Evolutionary conservation across 2,888 invertebrate species (phyloP), one percentile per base, ranked within the genome.

Genomic region (Phrixothrix hirtus): DNA sequence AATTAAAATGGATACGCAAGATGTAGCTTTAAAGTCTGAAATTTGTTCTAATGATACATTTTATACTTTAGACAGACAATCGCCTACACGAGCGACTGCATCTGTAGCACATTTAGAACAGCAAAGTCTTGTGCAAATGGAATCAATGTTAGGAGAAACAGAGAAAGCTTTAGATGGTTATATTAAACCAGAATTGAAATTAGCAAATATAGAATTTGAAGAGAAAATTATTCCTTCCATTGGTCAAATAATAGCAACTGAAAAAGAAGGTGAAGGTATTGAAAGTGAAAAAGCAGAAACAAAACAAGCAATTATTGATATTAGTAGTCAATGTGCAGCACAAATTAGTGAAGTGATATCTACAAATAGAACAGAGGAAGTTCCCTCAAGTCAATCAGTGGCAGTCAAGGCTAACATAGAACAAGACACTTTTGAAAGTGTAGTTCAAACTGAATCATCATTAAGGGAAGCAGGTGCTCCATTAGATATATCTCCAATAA

Each of bases 1-100:
- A 34, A 47, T 78, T 36, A 69, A 75, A 29, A 62, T 83, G 10
- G 72, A 70, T 42, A 74, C 78, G 26, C 76, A 77, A 55, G 78
- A 81, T 62, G 78, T 80, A 16, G 68, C 85, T 7, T 73, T 79
- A 58, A 77, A 81, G 30, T 78, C 78, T 3, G 84, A 85, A 76
- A 77, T 79, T 17, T 60, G 80, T 56, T 72, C 80, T 9, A 79
- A 80, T 54, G 81, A 83, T 43, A 81, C 80, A 62, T 81, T 81
- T 65, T 70, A 75, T 31, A 71, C 75, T 60, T 70, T 78, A 21
- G 70, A 73, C n/a, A 65, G 75, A 21, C 68, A 73, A 16, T 67
- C 74, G 47, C 77, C 80, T 38, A 62, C 67, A 1, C 58, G 69
- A 13, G 77, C 74, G 55, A 76, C 72, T 38, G 85, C 85, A 1